phyloP scores from a whole-genome alignment of 1,140 invertebrate genomes.

The Bombus vancouverensis region DNA sequence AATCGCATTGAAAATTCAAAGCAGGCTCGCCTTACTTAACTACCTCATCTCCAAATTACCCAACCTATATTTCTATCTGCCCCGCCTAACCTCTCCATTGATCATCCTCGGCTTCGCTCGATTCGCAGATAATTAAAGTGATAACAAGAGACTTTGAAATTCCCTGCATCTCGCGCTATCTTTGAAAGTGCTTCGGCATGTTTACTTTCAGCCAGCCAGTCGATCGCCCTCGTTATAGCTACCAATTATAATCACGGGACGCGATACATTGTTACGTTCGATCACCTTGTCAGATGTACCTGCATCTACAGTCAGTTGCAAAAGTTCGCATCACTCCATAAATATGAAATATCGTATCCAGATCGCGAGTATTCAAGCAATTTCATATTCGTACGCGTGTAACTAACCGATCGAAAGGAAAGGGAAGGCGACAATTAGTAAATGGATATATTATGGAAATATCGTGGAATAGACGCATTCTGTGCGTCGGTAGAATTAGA shows the following conservation, averaged over 20 bases:
- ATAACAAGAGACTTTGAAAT: constrained; percentile 5
- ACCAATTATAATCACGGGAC: not conserved
- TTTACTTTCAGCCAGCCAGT: not conserved
- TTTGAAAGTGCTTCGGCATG: not conserved
- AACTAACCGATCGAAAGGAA: too few relatives aligned
- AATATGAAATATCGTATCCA: too few relatives aligned
- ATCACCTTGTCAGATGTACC: not conserved
- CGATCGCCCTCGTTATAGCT: not conserved
- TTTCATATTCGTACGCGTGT: too few relatives aligned
- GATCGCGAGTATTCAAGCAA: too few relatives aligned
- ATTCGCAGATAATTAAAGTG: constrained; percentile 13
- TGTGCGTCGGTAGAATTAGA: too few relatives aligned
- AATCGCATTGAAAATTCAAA: not conserved
- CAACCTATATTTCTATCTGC: not conserved
- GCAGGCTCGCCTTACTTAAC: not conserved
- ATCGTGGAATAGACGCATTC: too few relatives aligned
- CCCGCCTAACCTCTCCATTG: not conserved
- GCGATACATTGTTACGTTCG: not conserved
- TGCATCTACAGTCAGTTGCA: not conserved
- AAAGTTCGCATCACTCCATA: not conserved
- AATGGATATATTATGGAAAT: too few relatives aligned
- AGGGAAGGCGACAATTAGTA: too few relatives aligned
- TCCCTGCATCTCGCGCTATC: not conserved
- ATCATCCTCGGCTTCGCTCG: not conserved
- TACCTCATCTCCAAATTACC: not conserved